A percentile compares a stretch with the other conserved stretches of the same genome.
Evolutionary conservation across 2,888 invertebrate species (phyloP).

Genomic region (Macrosiphum euphorbiae): DNA sequence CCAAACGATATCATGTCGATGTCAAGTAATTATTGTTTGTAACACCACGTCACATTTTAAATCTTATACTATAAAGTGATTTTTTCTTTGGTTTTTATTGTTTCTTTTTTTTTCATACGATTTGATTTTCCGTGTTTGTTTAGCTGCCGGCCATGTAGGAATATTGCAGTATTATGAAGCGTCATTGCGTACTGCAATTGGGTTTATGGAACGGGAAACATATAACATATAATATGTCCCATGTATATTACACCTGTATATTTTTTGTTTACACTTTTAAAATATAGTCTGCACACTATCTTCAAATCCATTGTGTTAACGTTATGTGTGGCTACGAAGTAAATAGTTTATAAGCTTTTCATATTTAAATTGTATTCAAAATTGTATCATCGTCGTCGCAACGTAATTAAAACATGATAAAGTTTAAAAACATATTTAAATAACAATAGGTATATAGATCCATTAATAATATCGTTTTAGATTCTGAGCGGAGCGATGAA

Average conservation of each 20-base stretch:
- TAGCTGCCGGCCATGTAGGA: constrained; percentile 21
- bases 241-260: not conserved
- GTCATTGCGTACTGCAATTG: not conserved
- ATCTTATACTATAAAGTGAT: not conserved
- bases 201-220: not conserved
- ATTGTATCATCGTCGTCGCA: not conserved
- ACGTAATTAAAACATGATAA: not conserved
- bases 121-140: constrained; percentile 33
- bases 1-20: constrained; percentile 42
- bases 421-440: not conserved
- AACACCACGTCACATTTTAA: not conserved
- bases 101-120: not conserved
- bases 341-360: not conserved
- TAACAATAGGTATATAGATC: not conserved
- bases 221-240: not conserved
- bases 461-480: not conserved
- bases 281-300: not conserved
- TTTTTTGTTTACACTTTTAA: not conserved
- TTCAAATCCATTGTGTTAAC: not conserved
- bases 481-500: too few species aligned
- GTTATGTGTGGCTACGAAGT: not conserved
- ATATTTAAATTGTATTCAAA: not conserved
- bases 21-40: not conserved
- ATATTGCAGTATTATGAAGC: constrained; percentile 13
- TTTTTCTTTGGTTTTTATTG: constrained; percentile 1